Percentiles rank a stretch among this genome's conserved stretches.
phyloP scores from a whole-genome alignment of 2,888 invertebrate species.

The Orthosia gothica region DNA sequence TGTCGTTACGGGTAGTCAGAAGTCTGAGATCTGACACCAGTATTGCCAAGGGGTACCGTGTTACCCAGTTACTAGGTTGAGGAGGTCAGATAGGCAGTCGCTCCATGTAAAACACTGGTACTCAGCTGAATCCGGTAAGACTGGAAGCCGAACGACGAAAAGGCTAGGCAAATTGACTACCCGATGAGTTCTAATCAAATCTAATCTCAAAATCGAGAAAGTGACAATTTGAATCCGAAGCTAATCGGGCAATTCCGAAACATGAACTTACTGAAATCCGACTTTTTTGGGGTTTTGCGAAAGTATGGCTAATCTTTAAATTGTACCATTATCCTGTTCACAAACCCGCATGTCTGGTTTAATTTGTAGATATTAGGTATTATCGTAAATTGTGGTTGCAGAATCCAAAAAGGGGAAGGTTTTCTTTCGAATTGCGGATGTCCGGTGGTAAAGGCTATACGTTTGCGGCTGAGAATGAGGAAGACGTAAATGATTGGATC shows the following conservation, averaged over 20 bases:
- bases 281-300: not conserved
- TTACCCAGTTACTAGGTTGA: too few species aligned
- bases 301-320: not conserved
- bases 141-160: too few species aligned
- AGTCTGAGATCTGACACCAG: too few species aligned
- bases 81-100: too few species aligned
- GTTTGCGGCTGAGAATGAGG: conserved; percentile 96
- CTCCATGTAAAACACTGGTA: too few species aligned
- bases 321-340: not conserved
- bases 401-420: conserved; percentile 96
- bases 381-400: conserved; percentile 72
- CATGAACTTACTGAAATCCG: not conserved
- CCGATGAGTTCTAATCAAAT: not conserved
- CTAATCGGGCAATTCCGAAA: not conserved
- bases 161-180: too few species aligned
- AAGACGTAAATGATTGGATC: conserved; percentile 96
- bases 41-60: too few species aligned
- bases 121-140: too few species aligned
- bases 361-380: not conserved
- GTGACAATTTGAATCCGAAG: not conserved
- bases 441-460: conserved; percentile 97
- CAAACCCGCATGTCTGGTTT: not conserved
- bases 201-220: not conserved
- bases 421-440: conserved; percentile 97
- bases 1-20: too few species aligned